Conservation (phyloP, 2,113 vertebrate species). For the Microcebus griseorufus region DNA sequence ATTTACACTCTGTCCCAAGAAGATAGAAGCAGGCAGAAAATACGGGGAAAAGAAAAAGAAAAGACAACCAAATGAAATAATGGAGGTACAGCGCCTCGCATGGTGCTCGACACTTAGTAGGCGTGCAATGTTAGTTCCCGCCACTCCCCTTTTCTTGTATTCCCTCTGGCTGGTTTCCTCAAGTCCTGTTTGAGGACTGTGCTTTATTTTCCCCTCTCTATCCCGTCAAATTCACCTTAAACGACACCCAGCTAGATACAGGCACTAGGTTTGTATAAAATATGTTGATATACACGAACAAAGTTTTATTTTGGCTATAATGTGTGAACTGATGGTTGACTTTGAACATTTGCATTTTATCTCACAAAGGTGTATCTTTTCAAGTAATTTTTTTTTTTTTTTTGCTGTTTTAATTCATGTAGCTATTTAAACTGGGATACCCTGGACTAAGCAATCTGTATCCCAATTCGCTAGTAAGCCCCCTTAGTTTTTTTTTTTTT, state of each 20-base stretch:
- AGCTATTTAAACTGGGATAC: conserved; percentile 90
- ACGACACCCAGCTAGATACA: conserved; percentile 78
- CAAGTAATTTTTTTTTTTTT: conserved; percentile 85
- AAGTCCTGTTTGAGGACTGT: conserved; percentile 52
- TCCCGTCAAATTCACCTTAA: conserved; percentile 65
- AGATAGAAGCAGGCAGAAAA: conserved; percentile 50
- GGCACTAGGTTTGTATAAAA: conserved; percentile 93
- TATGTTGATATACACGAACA: conserved; percentile 96
- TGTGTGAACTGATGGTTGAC: conserved; percentile 92
- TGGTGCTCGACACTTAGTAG: not conserved
- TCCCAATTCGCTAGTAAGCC: conserved; percentile 79
- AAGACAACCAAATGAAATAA: conserved; percentile 49
- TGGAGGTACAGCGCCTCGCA: not conserved
- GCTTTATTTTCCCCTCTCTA: conserved; percentile 77
- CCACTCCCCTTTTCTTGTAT: not conserved
- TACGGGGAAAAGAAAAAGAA: conserved; percentile 23
- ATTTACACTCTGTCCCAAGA: conserved; percentile 71
- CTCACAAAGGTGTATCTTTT: conserved; percentile 93
- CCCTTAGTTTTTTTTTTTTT: conserved; percentile 56
- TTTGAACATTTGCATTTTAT: conserved; percentile 91
- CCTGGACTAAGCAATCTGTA: conserved; percentile 77
- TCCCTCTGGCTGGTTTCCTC: conserved; percentile 63
- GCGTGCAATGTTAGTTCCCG: not conserved
- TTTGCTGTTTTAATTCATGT: conserved; percentile 85
- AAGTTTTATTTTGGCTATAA: conserved; percentile 97